These are phyloP conservation scores for Henricia sp. DNA, from an alignment of 53 echinoderm and acorn worm genomes.

Conservation along the genomic window DNA sequence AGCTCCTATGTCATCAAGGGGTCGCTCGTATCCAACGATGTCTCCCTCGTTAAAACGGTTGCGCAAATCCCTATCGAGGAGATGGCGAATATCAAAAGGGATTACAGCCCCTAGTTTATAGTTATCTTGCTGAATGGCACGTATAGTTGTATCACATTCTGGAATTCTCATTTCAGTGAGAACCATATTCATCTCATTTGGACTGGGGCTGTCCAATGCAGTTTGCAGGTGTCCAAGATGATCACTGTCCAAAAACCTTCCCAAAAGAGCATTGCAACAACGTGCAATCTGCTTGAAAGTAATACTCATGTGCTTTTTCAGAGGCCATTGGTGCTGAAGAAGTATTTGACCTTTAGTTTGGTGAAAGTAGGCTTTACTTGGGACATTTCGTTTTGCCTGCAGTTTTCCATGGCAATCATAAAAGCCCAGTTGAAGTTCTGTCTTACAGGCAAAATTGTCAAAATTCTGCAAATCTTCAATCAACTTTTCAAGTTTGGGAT, in stretches of 20 bases:
- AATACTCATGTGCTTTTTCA: not conserved
- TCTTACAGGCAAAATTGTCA: conserved; percentile 28
- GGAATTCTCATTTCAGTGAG: conserved; percentile 25
- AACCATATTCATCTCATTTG: not conserved
- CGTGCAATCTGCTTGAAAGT: conserved; percentile 1
- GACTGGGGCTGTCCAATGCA: conserved; percentile 8
- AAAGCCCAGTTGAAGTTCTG: conserved; percentile 20
- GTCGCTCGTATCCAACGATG: conserved; percentile 62
- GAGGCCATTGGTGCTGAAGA: not conserved
- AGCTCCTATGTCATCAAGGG: not conserved
- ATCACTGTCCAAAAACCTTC: not conserved
- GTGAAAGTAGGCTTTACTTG: not conserved
- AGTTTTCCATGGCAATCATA: not conserved
- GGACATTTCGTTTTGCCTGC: not conserved
- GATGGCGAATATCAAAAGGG: conserved; percentile 63
- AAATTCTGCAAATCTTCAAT: not conserved
- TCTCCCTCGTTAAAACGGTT: conserved; percentile 69
- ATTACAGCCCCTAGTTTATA: conserved; percentile 59
- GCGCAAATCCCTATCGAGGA: conserved; percentile 75
- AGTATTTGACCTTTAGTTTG: not conserved
- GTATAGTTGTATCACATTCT: conserved; percentile 33
- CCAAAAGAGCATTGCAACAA: conserved; percentile 5
- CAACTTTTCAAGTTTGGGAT: not conserved
- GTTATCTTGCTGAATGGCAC: not conserved
- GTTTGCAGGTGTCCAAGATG: not conserved